Evolutionary conservation across 2,888 invertebrate genomes (phyloP), one percentile per base, ranked within the genome.

Genomic region (Torymus tubicola): DNA sequence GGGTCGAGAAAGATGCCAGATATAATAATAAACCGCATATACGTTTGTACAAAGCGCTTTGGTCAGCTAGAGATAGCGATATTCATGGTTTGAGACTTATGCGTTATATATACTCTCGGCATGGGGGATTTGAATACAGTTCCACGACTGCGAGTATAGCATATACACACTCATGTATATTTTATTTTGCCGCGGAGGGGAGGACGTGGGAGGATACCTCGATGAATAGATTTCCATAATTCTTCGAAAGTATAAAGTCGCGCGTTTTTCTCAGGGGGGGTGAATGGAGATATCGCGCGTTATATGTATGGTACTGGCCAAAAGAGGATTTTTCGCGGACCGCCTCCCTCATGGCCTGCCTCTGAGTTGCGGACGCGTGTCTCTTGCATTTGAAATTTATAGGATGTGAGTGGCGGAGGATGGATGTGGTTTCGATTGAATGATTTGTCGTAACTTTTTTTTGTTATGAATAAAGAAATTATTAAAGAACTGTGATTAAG

Each of bases 81-180:
- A 90, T 90, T 90, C 90, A 90, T 90, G 90, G 89, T 86, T 85
- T 88, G 90, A 89, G 90, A 90, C 89, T 87, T 86, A 84, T 86
- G 86, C 87, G 42, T n/a, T n/a, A n/a, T 42, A 42, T 31, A 31
- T 31, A 86, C 85, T 82, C 82, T 84, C 85, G 84, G 81, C 83
- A 83, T 85, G 86, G 86, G 86, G 86, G 86, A 90, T 90, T 90
- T 90, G 90, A 90, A 90, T 90, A 90, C 73, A 64, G 69, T 63
- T 24, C 31, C n/a, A 12, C 21, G 61, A 74, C 42, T 16, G 18
- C 53, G 86, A 85, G 85, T 83, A 84, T 85, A 85, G 85, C 83
- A 84, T 86, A 86, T 86, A 86, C 86, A 87, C 86, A 83, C 88
- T 87, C 88, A 90, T 89, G 89, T 89, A 88, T 90, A 89, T 89